Evolutionary conservation across 2,888 invertebrate genomes (phyloP), one percentile per base, ranked within the genome.

Genomic region (Lycia hirtaria): DNA sequence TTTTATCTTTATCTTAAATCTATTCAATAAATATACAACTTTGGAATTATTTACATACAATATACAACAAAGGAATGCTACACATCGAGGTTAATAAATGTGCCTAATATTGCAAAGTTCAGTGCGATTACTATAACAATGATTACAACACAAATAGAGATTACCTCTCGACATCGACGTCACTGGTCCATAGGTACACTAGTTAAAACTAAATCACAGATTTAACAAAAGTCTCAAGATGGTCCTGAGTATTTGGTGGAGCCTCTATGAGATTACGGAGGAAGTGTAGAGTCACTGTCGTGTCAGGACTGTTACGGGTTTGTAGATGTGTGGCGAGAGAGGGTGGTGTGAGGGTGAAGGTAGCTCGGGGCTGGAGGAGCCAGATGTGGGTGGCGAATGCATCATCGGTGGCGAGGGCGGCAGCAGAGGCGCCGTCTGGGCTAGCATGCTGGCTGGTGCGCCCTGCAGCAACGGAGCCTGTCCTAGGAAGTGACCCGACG

Each of bases 241-340:
- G 65, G 75, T 56, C 56, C 51, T 35, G 60, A 62, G 65, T 71
- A 71, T 73, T 75, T 66, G 70, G 68, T 68, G 65, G 66, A 73
- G 78, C 74, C 73, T 76, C 69, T 55, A 60, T 56, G 75, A 73
- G 72, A 68, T 71, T 68, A 24, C 22, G 17, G 52, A 45, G 55
- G 52, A 17, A 28, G 6, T 22, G 20, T 30, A 47, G 51, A 62
- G 54, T 88, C 86, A 92, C 68, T 93, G 93, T 71, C 93, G 88
- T 59, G 93, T 92, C 24, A 94, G 88, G 24, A 94, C 92, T 44
- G 94, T 92, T 62, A 94, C 84, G 1, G 94, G 94, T 69, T 94
- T 92, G 84, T 83, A 92, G 72, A 92, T 92, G 67, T 93, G 91
- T 1, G 87, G 83, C 55, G 90, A 67, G n/a, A 87, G 81, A 1